Conservation (phyloP, 2,888 invertebrate genomes). For the Aspidiotus rigidus region DNA sequence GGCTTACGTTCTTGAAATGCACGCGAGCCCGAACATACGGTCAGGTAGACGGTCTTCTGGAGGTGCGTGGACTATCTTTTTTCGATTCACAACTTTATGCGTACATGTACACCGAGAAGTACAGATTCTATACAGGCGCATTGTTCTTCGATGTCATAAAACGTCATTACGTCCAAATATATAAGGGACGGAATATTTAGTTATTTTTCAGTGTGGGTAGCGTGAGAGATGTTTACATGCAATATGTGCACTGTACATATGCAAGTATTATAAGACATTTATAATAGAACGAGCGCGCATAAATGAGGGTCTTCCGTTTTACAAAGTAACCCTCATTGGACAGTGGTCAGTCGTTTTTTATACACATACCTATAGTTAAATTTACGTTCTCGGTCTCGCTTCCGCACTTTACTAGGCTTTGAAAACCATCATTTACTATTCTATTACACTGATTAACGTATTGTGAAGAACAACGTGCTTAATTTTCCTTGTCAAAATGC, state of each 20-base stretch:
- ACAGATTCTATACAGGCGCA: neutral
- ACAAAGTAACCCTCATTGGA: neutral
- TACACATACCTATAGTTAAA: neutral
- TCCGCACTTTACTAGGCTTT: neutral
- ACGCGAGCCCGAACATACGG: no score
- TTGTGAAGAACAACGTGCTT: slow-evolving; percentile 22
- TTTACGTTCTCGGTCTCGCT: no score
- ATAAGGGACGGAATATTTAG: neutral
- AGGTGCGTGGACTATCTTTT: no score
- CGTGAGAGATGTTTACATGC: no score
- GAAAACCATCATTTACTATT: slow-evolving; percentile 26
- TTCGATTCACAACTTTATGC: no score
- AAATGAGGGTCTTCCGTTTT: neutral
- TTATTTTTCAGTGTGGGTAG: no score
- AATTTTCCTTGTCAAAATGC: slow-evolving; percentile 10
- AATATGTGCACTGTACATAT: no score
- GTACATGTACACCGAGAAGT: no score
- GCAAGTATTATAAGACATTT: no score
- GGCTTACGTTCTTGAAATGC: no score
- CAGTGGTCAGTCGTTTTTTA: neutral
- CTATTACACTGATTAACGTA: slow-evolving; percentile 28
- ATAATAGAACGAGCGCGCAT: neutral
- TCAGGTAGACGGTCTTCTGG: no score
- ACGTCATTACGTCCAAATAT: neutral
- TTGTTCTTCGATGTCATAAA: neutral